These are phyloP conservation scores for Pipa parva DNA, from an alignment of 2,113 vertebrate genomes.

Conservation along the genomic window DNA sequence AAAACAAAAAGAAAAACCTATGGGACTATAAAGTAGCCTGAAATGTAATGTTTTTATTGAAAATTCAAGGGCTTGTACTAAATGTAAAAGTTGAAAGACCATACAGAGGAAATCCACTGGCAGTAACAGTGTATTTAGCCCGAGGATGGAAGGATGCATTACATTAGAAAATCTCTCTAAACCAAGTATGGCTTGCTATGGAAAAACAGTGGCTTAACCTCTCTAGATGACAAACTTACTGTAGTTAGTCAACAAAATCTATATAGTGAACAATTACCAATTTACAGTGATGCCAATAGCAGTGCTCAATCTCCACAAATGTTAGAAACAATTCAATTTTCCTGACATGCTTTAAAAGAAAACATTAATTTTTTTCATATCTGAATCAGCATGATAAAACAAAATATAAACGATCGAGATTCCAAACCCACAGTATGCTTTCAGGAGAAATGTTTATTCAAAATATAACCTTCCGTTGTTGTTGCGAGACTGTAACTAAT, in stretches of 20 bases:
- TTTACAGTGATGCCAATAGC: too few relatives aligned
- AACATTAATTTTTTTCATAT: too few relatives aligned
- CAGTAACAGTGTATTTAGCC: slow-evolving; percentile 31
- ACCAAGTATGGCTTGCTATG: slow-evolving; percentile 1
- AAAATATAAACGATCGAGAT: too few relatives aligned
- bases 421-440: too few relatives aligned
- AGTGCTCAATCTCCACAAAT: too few relatives aligned
- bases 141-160: slow-evolving; percentile 22
- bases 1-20: too few relatives aligned
- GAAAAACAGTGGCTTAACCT: slow-evolving; percentile 14
- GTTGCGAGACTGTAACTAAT: too few relatives aligned
- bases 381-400: too few relatives aligned
- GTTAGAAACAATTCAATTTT: too few relatives aligned
- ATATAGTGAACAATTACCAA: neutral
- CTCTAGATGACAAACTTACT: neutral
- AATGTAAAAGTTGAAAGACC: slow-evolving; percentile 50
- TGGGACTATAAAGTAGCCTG: slow-evolving; percentile 45
- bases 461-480: too few relatives aligned
- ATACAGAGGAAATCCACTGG: slow-evolving; percentile 48
- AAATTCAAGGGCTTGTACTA: slow-evolving; percentile 43
- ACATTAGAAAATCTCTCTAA: slow-evolving; percentile 12
- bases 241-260: neutral
- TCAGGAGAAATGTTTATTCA: too few relatives aligned
- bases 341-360: too few relatives aligned
- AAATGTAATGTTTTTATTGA: slow-evolving; percentile 40